These are phyloP conservation scores for Tragelaphus strepsiceros DNA, from an alignment of 2,113 vertebrate species.

Conservation along the genomic window DNA sequence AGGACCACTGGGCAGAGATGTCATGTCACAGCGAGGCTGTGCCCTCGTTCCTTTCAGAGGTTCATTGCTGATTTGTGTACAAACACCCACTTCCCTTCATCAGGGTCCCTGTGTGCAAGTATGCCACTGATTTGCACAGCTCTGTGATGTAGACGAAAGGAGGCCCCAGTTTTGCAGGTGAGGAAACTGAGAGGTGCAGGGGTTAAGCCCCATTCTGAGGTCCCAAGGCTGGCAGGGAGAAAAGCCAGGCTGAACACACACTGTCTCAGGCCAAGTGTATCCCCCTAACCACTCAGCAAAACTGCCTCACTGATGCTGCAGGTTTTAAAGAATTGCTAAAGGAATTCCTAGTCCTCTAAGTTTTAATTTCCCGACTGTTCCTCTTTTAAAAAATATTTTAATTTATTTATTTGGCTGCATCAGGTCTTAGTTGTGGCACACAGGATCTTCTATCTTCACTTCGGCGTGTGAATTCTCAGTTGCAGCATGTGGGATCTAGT, in stretches of 20 bases:
- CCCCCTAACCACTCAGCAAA: background rate
- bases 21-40: rapidly evolving
- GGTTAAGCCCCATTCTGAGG: rapidly evolving
- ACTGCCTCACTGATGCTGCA: background rate
- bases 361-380: background rate
- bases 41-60: background rate
- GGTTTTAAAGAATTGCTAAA: background rate
- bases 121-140: rapidly evolving
- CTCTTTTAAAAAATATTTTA: background rate
- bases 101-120: rapidly evolving
- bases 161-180: background rate
- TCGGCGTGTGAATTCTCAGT: background rate
- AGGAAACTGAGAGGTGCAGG: background rate
- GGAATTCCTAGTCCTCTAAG: background rate
- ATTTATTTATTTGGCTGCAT: background rate
- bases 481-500: background rate
- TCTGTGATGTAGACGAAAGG: background rate
- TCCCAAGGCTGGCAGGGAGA: background rate
- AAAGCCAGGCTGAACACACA: background rate
- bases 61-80: rapidly evolving
- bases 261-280: background rate
- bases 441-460: background rate
- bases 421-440: background rate
- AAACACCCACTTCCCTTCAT: background rate
- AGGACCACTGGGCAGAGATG: background rate